Evolutionary conservation across 2,888 invertebrate species (phyloP).

Genomic region (Limenitis arthemis): DNA sequence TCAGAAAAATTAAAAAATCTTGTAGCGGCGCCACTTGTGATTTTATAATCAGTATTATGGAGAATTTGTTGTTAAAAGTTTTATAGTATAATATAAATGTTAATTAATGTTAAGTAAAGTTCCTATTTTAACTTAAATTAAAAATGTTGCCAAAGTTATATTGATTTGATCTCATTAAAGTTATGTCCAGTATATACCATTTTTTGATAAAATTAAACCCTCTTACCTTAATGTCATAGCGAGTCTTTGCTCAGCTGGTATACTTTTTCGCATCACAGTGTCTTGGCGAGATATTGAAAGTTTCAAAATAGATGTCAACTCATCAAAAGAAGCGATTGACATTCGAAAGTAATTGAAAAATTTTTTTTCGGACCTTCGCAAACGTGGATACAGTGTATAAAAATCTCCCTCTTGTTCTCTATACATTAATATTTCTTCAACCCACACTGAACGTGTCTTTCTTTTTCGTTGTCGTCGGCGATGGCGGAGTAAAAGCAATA

Average conservation of each 20-base stretch:
- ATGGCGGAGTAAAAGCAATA: not conserved
- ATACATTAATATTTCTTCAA: slow-evolving; percentile 3
- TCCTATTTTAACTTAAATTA: too few species aligned
- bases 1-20: too few species aligned
- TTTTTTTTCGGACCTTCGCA: not conserved
- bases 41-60: too few species aligned
- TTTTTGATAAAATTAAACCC: slow-evolving; percentile 1
- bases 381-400: slow-evolving; percentile 1
- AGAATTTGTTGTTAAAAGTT: too few species aligned
- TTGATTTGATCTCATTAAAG: slow-evolving; percentile 2
- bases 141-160: too few species aligned
- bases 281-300: slow-evolving; percentile 2
- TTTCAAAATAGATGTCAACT: slow-evolving; percentile 2
- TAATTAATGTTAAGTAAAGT: not conserved
- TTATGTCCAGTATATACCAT: too few species aligned
- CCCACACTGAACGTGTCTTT: not conserved
- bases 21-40: too few species aligned
- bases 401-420: slow-evolving; percentile 2
- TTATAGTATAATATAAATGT: slow-evolving; percentile 3
- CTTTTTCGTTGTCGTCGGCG: not conserved
- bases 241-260: slow-evolving; percentile 1
- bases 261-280: not conserved
- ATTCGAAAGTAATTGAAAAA: slow-evolving; percentile 5
- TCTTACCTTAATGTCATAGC: slow-evolving; percentile 3
- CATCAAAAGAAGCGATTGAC: slow-evolving; percentile 5